A percentile compares a stretch with the other conserved stretches of the same genome.
phyloP scores from a whole-genome alignment of 2,797 vertebrate genomes.

The Melopsittacus undulatus region DNA sequence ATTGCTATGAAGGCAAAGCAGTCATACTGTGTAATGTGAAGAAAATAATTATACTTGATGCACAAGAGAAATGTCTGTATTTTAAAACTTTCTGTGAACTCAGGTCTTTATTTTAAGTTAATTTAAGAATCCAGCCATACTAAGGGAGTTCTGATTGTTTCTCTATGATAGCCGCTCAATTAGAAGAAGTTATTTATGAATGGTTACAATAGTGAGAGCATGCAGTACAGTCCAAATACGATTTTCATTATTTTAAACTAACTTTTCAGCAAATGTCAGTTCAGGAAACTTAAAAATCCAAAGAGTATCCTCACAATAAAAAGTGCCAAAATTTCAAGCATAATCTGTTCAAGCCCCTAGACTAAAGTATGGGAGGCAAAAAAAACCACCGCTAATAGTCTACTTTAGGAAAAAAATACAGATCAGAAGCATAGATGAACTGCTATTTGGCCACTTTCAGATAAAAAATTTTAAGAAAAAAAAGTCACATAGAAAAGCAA shows the following conservation, averaged over 20 bases:
- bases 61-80: not conserved
- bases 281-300: not conserved
- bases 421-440: not conserved
- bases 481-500: not conserved
- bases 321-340: not conserved
- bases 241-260: not conserved
- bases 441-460: not conserved
- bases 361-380: not conserved
- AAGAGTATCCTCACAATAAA: not conserved
- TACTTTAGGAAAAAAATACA: not conserved
- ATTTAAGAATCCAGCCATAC: not conserved
- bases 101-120: not conserved
- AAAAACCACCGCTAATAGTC: fast-evolving
- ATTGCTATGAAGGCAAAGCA: not conserved
- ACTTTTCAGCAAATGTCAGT: not conserved
- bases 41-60: not conserved
- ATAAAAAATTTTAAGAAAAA: not conserved
- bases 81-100: not conserved
- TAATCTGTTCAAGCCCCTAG: not conserved
- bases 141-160: not conserved
- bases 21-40: fast-evolving
- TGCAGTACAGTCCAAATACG: not conserved
- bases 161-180: not conserved
- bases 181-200: not conserved
- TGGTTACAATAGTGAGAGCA: not conserved